Evolutionary conservation across 2,113 vertebrate genomes (phyloP).

Genomic region (Rana temporaria): DNA sequence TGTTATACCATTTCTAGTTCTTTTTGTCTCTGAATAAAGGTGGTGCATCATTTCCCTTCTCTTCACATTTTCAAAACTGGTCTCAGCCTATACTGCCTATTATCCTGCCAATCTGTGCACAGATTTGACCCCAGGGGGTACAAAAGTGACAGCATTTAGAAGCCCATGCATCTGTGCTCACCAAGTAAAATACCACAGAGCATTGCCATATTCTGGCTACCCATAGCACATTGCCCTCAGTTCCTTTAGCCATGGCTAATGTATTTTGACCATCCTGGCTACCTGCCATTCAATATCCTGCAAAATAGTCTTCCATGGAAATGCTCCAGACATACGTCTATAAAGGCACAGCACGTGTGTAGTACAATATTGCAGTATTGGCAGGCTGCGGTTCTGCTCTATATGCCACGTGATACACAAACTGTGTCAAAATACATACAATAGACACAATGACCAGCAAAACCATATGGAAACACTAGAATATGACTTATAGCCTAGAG

Average conservation of each 20-base stretch:
- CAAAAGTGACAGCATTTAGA: slow-evolving; percentile 60
- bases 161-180: slow-evolving; percentile 56
- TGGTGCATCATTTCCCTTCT: not conserved
- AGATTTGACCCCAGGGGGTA: slow-evolving; percentile 39
- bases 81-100: slow-evolving; percentile 26
- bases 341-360: not conserved
- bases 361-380: not conserved
- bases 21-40: not conserved
- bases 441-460: slow-evolving; percentile 1
- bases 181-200: slow-evolving; percentile 55
- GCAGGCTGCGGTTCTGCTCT: not conserved
- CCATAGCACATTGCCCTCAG: not conserved
- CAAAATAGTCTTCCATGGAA: not conserved
- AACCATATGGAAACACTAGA: not conserved
- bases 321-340: not conserved
- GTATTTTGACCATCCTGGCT: not conserved
- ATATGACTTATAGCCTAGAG: not conserved
- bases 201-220: slow-evolving; percentile 13
- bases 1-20: not conserved
- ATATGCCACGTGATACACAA: slow-evolving; percentile 20
- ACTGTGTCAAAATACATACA: not conserved
- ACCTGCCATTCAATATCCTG: not conserved
- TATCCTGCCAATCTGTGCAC: slow-evolving; percentile 56
- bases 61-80: slow-evolving; percentile 1
- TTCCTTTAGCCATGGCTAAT: not conserved